Conservation (phyloP, 2,113 vertebrate species). For the Dunckerocampus dactyliophorus region DNA sequence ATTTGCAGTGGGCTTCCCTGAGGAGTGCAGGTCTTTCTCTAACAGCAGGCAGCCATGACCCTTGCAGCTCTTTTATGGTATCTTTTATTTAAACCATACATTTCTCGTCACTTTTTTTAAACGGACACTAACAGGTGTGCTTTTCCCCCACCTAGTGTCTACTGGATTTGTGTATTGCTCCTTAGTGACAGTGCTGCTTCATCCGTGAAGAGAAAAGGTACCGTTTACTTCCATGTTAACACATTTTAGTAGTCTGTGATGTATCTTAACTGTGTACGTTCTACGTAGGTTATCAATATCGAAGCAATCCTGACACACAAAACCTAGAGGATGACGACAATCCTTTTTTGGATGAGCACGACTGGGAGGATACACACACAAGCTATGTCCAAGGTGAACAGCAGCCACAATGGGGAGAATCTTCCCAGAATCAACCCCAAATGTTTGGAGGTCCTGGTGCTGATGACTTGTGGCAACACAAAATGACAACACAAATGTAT, state of each 20-base stretch:
- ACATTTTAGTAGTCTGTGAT: background rate
- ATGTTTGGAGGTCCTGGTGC: background rate
- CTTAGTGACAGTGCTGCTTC: constrained; percentile 5
- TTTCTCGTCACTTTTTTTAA: background rate
- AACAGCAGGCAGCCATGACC: constrained; percentile 29
- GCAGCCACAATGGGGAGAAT: background rate
- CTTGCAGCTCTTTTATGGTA: constrained; percentile 34
- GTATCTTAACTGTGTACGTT: background rate
- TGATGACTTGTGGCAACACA: too few species aligned
- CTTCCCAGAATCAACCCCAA: fast-evolving
- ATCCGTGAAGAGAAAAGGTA: background rate
- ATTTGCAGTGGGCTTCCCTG: constrained; percentile 2
- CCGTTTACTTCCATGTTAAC: background rate
- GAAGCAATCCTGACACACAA: fast-evolving
- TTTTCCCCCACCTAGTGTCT: constrained; percentile 21
- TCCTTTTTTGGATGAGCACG: background rate
- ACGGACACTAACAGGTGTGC: background rate
- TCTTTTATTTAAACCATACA: background rate
- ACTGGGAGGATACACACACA: background rate
- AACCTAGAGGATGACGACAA: background rate
- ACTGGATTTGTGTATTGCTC: constrained; percentile 24
- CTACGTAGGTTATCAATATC: constrained; percentile 14
- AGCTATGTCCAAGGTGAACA: background rate
- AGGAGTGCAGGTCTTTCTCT: background rate
- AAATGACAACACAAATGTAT: background rate